phyloP scores from a whole-genome alignment of 2,797 vertebrate genomes.

The Gymnothorax reevesii region DNA sequence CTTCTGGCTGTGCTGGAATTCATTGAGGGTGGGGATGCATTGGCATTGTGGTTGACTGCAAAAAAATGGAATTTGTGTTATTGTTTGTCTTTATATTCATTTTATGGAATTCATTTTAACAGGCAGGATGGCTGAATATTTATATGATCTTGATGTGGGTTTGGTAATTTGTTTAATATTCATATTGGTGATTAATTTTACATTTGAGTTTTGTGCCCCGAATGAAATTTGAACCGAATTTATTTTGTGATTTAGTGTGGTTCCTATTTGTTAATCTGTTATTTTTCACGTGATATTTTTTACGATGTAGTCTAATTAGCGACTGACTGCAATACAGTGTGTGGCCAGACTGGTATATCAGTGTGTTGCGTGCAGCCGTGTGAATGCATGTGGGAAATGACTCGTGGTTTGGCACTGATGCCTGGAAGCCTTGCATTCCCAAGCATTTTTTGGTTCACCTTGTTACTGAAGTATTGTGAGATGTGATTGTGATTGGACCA shows the following conservation, averaged over 20 bases:
- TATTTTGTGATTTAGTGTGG: background rate
- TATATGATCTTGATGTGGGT: conserved; percentile 38
- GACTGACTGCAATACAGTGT: background rate
- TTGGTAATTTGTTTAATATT: conserved; percentile 34
- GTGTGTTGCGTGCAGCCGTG: background rate
- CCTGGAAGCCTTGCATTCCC: background rate
- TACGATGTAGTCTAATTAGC: background rate
- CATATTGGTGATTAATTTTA: conserved; percentile 15
- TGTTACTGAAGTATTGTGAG: background rate
- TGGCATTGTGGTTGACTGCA: background rate
- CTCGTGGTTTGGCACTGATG: background rate
- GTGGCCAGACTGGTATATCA: background rate
- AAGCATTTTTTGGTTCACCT: background rate
- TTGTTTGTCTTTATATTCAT: background rate
- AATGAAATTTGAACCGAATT: background rate
- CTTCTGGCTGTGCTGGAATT: background rate
- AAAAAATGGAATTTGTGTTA: background rate
- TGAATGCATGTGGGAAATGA: background rate
- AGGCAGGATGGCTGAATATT: conserved; percentile 41
- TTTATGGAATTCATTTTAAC: conserved; percentile 34
- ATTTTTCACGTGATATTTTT: background rate
- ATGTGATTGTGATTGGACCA: background rate
- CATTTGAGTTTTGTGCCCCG: background rate
- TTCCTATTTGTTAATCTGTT: background rate
- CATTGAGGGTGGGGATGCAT: background rate